Base-by-base conservation (phyloP, 2,113 vertebrate genomes). In the Mesocricetus auratus region DNA sequence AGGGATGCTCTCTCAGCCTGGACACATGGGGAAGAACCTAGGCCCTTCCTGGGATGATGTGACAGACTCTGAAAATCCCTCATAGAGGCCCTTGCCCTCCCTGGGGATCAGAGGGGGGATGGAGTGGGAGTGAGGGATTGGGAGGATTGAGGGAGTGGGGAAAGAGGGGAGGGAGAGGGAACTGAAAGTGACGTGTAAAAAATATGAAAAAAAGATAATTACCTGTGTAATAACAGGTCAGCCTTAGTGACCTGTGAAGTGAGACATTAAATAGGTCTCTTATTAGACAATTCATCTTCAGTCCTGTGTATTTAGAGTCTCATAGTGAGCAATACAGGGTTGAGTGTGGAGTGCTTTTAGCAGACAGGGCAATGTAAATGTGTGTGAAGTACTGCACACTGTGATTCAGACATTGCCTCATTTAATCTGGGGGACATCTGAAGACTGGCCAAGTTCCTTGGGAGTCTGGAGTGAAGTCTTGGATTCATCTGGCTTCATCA, bases 201-300 rank as follows among this genome's bases (percentile, higher is more conserved):
- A n/a, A n/a, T n/a, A n/a, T n/a, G n/a, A n/a, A n/a, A n/a, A n/a
- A 96, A 60, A 94, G n/a, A 69, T 69, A 79, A 69, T 89, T 87
- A 85, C 19, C 47, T 68, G 58, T 26, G 16, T 90, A 78, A 74
- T 82, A 86, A 45, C 29, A 87, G 22, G n/a, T 69, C 87, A 89
- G 42, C 19, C 93, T 88, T 92, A 88, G 56, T 71, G 86, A 77
- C 16, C 74, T 77, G 7, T 74, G 36, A 95, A 85, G 50, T 53
- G 33, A 85, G n/a, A 69, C 29, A 33, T 74, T 33, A 77, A 93
- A 58, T 17, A 9, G 21, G 39, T 11, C 22, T 93, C 58, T 83
- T 17, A 71, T 71, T 53, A n/a, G 33, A 22, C 22, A 90, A 19
- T 17, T 90, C 45, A 78, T 22, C 16, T 36, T 5, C 2, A 58